A percentile compares a stretch with the other conserved stretches of the same genome.
Evolutionary conservation across 1,140 invertebrate species (phyloP).

Genomic region (Bombus haemorrhoidalis): DNA sequence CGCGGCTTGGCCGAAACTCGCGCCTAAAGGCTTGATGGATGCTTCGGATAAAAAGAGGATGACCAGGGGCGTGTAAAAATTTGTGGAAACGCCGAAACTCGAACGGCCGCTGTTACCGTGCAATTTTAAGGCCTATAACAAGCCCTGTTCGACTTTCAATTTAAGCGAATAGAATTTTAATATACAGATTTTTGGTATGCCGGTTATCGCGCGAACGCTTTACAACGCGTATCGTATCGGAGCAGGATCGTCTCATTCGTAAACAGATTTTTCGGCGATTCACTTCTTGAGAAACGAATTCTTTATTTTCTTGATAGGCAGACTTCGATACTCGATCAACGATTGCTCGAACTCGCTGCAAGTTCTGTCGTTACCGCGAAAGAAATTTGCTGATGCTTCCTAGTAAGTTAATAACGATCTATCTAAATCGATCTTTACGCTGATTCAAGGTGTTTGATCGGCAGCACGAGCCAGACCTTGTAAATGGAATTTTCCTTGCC

Average conservation of each 20-base stretch:
- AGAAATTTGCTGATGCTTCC: background rate
- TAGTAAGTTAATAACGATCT: background rate
- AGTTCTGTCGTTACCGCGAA: background rate
- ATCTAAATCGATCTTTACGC: too few relatives aligned
- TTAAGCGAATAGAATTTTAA: too few relatives aligned
- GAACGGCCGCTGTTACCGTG: rapidly evolving
- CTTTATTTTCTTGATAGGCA: too few relatives aligned
- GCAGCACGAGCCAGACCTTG: too few relatives aligned
- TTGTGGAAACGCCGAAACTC: background rate
- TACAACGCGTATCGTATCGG: too few relatives aligned
- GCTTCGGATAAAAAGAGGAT: background rate
- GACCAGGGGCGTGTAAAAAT: background rate
- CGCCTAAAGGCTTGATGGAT: background rate
- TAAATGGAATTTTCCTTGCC: too few relatives aligned
- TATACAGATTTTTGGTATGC: too few relatives aligned
- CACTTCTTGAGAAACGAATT: background rate
- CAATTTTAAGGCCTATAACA: background rate
- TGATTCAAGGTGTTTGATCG: too few relatives aligned
- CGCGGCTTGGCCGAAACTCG: conserved; percentile 16
- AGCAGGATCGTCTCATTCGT: too few relatives aligned
- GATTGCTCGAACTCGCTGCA: background rate
- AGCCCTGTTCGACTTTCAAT: too few relatives aligned
- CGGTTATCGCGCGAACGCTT: too few relatives aligned
- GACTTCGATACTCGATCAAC: background rate
- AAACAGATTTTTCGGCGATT: too few relatives aligned